Percentiles rank a stretch among this genome's conserved stretches.
phyloP scores from a whole-genome alignment of 53 echinoderm and acorn worm species.

The Mesocentrotus franciscanus region DNA sequence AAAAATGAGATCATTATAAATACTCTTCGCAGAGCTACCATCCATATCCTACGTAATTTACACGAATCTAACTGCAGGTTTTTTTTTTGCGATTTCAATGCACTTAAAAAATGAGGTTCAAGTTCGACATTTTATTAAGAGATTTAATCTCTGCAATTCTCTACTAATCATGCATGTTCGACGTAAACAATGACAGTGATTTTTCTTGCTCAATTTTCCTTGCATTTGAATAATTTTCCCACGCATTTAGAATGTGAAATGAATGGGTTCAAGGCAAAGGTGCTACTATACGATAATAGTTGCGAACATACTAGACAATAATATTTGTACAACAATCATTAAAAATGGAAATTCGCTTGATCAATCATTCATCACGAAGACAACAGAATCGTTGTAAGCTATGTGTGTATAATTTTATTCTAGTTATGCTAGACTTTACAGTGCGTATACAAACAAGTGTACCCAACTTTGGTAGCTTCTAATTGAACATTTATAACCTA shows the following conservation, averaged over 20 bases:
- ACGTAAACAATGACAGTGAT: neutral
- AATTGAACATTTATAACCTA: too few species aligned
- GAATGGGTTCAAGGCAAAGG: neutral
- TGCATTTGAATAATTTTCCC: neutral
- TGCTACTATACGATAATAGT: neutral
- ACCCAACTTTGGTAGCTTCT: too few species aligned
- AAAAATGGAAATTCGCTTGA: constrained; percentile 18
- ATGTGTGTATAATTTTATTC: neutral
- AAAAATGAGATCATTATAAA: neutral
- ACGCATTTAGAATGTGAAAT: neutral
- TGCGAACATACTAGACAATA: neutral
- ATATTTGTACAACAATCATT: neutral
- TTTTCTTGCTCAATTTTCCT: neutral
- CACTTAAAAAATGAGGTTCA: neutral
- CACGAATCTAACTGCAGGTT: neutral
- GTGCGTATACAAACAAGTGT: too few species aligned
- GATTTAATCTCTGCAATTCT: neutral
- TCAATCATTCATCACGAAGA: neutral
- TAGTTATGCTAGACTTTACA: neutral
- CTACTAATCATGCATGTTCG: neutral
- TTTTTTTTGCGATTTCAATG: too few species aligned
- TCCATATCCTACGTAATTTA: neutral
- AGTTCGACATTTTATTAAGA: neutral
- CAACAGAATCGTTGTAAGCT: neutral
- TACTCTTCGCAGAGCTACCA: neutral